phyloP scores from a whole-genome alignment of 2,888 invertebrate species.

The Epirrhoe alternata region DNA sequence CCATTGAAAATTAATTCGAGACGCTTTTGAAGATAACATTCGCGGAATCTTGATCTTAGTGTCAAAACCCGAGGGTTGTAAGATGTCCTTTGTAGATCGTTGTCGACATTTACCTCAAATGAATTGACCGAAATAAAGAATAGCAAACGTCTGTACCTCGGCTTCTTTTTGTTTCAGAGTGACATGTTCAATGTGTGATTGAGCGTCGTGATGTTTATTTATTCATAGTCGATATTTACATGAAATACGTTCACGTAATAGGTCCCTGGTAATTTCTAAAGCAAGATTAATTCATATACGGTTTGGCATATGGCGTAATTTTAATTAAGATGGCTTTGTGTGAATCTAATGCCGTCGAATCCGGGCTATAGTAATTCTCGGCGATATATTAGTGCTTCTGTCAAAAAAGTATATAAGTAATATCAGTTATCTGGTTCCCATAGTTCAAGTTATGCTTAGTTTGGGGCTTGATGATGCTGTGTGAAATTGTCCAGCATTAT shows the following conservation, averaged over 20 bases:
- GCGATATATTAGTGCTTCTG: conserved; percentile 28
- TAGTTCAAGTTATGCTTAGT: too few relatives aligned
- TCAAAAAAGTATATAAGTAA: too few relatives aligned
- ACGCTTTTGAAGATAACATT: conserved; percentile 50
- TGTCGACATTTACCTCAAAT: conserved; percentile 37
- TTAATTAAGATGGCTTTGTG: conserved; percentile 36
- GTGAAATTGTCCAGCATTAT: too few relatives aligned
- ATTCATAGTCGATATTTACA: conserved; percentile 23
- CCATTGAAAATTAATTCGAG: conserved; percentile 47
- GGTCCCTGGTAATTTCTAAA: conserved; percentile 20
- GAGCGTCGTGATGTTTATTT: conserved; percentile 2
- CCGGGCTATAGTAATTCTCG: conserved; percentile 34
- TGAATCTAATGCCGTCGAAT: conserved; percentile 34
- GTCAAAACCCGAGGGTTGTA: conserved; percentile 29
- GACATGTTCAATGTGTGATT: conserved; percentile 4
- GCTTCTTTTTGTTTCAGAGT: conserved; percentile 24
- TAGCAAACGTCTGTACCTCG: conserved; percentile 25
- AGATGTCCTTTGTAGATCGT: conserved; percentile 36
- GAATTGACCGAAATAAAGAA: conserved; percentile 35
- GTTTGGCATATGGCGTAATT: conserved; percentile 26
- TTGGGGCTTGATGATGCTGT: too few relatives aligned
- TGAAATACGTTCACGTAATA: conserved; percentile 19
- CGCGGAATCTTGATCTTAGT: conserved; percentile 43
- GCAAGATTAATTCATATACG: conserved; percentile 31
- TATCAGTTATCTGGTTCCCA: too few relatives aligned